Conservation (phyloP, 2,113 vertebrate genomes). For the Connochaetes taurinus region DNA sequence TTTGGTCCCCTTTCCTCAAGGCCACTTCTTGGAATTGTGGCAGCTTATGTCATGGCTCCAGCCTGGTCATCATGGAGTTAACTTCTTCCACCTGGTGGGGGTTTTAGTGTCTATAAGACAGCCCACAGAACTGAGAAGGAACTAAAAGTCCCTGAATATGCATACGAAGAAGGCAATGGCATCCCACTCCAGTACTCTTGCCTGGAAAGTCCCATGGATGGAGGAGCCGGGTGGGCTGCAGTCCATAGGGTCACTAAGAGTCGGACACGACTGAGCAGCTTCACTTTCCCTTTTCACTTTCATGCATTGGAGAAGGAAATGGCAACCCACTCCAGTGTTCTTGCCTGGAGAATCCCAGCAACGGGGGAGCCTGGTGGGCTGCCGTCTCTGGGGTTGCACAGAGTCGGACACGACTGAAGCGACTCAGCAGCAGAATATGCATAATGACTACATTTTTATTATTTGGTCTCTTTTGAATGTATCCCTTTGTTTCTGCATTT, state of each 20-base stretch:
- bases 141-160: not conserved
- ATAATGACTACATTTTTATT: not conserved
- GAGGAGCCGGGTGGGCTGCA: too few relatives aligned
- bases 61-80: not conserved
- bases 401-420: fast-evolving
- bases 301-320: too few relatives aligned
- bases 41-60: not conserved
- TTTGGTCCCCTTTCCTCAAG: not conserved
- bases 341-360: too few relatives aligned
- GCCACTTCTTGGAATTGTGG: not conserved
- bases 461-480: not conserved
- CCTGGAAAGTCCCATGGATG: too few relatives aligned
- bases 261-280: too few relatives aligned
- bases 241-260: too few relatives aligned
- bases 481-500: not conserved
- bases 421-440: not conserved
- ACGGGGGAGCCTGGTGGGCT: too few relatives aligned
- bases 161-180: not conserved
- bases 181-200: too few relatives aligned
- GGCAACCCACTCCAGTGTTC: too few relatives aligned
- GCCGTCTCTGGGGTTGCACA: fast-evolving
- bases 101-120: not conserved
- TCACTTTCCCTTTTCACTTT: too few relatives aligned
- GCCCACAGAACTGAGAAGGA: not conserved
- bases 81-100: not conserved